These are phyloP conservation scores for Acanthaster planci DNA, from an alignment of 35 echinoderm and acorn worm genomes.

Conservation along the genomic window DNA sequence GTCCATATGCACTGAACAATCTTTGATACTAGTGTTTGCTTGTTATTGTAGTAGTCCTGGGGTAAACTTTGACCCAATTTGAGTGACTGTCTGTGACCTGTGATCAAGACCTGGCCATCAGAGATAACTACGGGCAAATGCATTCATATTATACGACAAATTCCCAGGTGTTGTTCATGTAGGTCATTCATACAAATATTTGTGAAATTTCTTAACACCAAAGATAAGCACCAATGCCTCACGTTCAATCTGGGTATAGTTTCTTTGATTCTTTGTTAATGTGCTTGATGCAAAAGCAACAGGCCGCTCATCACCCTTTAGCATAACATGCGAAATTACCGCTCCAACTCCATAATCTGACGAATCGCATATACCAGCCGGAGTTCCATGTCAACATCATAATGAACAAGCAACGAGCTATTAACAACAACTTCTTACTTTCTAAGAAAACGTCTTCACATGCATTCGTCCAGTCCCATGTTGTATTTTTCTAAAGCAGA, in stretches of 20 bases:
- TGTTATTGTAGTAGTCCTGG: conserved; percentile 34
- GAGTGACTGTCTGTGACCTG: too few relatives aligned
- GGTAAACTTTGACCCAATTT: too few relatives aligned
- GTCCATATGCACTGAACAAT: conserved; percentile 38
- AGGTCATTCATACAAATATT: conserved; percentile 55
- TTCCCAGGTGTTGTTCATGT: conserved; percentile 52
- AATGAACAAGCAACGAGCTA: conserved; percentile 45
- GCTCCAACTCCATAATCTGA: conserved; percentile 49
- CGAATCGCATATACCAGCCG: conserved; percentile 53
- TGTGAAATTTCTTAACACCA: conserved; percentile 69
- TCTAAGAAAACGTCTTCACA: conserved; percentile 41
- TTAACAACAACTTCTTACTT: conserved; percentile 37
- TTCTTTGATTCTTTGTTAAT: conserved; percentile 44
- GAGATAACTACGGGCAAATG: conserved; percentile 32
- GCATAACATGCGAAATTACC: conserved; percentile 59
- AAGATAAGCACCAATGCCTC: conserved; percentile 60
- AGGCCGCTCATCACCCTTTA: conserved; percentile 45
- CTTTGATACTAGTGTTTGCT: conserved; percentile 25
- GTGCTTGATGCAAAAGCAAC: conserved; percentile 62
- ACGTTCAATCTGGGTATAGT: conserved; percentile 79
- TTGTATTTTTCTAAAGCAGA: conserved; percentile 43
- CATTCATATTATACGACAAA: conserved; percentile 55
- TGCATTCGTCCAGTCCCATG: conserved; percentile 55
- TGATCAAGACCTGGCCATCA: conserved; percentile 54
- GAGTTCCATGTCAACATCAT: conserved; percentile 44